These are phyloP conservation scores for Menura novaehollandiae DNA, from an alignment of 2,113 vertebrate genomes.

Conservation along the genomic window DNA sequence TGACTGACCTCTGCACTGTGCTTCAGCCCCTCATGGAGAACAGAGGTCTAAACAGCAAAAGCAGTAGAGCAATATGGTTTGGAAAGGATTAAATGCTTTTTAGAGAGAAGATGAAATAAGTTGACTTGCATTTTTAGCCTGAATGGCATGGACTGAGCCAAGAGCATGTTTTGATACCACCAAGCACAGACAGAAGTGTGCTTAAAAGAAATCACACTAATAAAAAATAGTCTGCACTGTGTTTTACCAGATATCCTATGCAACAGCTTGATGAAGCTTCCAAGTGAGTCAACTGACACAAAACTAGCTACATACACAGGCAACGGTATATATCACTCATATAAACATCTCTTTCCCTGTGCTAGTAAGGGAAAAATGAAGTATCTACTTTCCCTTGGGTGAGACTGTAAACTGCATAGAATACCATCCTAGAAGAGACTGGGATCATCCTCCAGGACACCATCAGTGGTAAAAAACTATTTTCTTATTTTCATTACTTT, in stretches of 20 bases:
- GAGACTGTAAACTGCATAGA: neutral
- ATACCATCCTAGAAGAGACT: neutral
- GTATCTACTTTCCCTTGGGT: neutral
- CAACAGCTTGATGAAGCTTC: neutral
- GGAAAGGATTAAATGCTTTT: neutral
- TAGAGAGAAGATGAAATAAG: neutral
- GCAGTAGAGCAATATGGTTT: neutral
- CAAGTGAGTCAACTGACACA: neutral
- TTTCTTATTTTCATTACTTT: neutral
- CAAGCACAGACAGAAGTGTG: neutral
- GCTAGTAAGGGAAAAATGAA: neutral
- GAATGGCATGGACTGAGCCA: neutral
- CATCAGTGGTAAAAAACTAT: neutral
- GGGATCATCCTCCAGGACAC: neutral
- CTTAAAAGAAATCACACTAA: neutral
- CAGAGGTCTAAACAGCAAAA: neutral
- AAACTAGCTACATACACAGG: neutral
- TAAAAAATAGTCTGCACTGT: neutral
- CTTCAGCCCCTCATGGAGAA: neutral
- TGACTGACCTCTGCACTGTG: conserved; percentile 4
- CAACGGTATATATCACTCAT: neutral
- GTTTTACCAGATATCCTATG: neutral
- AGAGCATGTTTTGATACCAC: neutral
- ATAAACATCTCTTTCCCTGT: neutral
- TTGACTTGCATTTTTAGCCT: conserved; percentile 6